Conservation (phyloP, 1,140 invertebrate species). For the Wasmannia auropunctata region DNA sequence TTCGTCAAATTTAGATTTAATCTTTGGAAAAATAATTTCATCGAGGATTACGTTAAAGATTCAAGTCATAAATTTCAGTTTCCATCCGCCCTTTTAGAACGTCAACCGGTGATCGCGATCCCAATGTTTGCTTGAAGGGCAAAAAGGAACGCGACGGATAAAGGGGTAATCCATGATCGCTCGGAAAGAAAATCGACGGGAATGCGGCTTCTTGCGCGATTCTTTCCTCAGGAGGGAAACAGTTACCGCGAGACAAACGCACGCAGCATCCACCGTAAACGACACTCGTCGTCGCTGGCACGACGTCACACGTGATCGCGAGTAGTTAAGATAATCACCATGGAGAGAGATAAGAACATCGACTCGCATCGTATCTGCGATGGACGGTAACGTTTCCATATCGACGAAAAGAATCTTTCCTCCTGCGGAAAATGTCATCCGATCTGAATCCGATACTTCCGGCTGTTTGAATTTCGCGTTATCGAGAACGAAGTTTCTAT, state of each 20-base stretch:
- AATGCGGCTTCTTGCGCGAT: conserved; percentile 25
- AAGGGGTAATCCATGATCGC: conserved; percentile 18
- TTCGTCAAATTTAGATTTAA: neutral
- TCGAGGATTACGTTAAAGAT: neutral
- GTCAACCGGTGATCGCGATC: conserved; percentile 13
- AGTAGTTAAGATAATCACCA: neutral
- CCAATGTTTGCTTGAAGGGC: neutral
- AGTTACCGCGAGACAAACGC: conserved; percentile 14
- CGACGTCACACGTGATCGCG: neutral
- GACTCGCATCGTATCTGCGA: conserved; percentile 6
- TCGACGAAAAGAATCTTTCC: conserved; percentile 15
- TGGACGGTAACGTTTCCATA: conserved; percentile 19
- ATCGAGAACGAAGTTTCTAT: conserved; percentile 11
- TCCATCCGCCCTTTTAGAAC: neutral
- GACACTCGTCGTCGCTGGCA: neutral
- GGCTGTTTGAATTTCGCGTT: conserved; percentile 3
- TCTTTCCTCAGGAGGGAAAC: neutral
- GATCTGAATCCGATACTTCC: conserved; percentile 18
- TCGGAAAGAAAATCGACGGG: conserved; percentile 40
- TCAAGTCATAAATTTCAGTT: conserved; percentile 33
- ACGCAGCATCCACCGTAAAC: conserved; percentile 3
- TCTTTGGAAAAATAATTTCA: neutral
- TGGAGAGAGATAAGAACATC: conserved; percentile 1
- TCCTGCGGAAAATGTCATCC: neutral
- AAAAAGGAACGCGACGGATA: conserved; percentile 20